Conservation (phyloP, 1,140 invertebrate species). For the Amphibalanus amphitrite region DNA sequence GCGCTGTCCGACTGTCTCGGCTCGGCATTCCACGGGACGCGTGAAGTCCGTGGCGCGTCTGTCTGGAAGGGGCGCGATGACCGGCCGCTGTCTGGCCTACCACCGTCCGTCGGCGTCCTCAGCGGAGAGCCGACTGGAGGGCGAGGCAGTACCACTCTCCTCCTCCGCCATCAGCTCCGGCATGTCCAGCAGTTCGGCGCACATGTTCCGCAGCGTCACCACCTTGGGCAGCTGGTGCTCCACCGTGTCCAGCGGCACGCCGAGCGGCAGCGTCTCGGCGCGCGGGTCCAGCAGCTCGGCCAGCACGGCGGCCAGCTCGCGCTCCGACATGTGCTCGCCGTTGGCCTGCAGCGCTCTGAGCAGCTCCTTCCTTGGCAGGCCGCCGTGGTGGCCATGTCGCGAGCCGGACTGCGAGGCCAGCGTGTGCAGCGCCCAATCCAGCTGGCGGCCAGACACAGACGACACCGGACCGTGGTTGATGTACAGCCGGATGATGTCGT, state of each 20-base stretch:
- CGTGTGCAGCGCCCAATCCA: background rate
- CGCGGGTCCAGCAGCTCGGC: background rate
- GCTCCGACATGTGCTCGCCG: background rate
- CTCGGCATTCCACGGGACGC: too few species aligned
- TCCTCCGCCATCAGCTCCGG: background rate
- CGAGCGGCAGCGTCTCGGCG: background rate
- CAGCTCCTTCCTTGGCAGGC: background rate
- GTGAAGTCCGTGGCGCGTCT: too few species aligned
- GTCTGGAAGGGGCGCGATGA: too few species aligned
- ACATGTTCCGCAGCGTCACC: background rate
- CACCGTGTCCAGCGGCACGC: background rate
- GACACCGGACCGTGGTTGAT: slow-evolving; percentile 44
- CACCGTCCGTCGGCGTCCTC: too few species aligned
- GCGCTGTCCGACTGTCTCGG: too few species aligned
- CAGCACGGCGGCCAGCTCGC: background rate
- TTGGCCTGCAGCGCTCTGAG: background rate
- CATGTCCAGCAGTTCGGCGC: background rate
- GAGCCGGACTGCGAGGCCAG: background rate
- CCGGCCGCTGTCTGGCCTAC: too few species aligned
- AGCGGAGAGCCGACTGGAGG: too few species aligned
- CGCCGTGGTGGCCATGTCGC: background rate
- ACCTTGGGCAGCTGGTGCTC: background rate
- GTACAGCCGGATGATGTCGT: slow-evolving; percentile 50
- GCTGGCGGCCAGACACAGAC: background rate
- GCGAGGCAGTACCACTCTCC: background rate